Evolutionary conservation across 2,113 vertebrate genomes (phyloP).

Genomic region (Cephalopterus ornatus): DNA sequence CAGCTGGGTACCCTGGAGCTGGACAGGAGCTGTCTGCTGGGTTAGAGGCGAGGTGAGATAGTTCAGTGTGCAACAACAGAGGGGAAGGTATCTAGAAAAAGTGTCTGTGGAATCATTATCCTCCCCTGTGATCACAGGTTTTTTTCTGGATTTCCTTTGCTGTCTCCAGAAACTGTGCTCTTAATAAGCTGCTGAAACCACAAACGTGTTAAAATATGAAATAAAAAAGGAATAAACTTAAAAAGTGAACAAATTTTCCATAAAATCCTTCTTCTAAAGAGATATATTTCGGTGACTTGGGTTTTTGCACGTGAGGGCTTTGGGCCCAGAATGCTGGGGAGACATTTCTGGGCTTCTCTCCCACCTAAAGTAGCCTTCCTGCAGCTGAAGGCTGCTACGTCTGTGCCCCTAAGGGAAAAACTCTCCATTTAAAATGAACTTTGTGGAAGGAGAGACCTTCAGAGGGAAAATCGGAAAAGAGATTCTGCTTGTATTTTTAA

Average conservation of each 20-base stretch:
- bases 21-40: not conserved
- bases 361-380: not conserved
- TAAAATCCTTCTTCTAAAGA: not conserved
- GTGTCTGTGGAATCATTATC: not conserved
- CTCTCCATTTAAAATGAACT: not conserved
- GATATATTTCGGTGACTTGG: not conserved
- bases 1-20: not conserved
- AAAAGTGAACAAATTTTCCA: rapidly evolving
- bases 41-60: not conserved
- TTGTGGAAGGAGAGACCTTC: not conserved
- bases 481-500: not conserved
- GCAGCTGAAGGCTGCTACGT: not conserved
- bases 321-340: not conserved
- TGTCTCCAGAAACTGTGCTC: not conserved
- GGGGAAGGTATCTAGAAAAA: not conserved
- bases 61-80: not conserved
- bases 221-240: not conserved
- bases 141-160: not conserved
- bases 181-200: not conserved
- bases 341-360: not conserved
- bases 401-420: not conserved
- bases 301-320: not conserved
- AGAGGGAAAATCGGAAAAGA: not conserved
- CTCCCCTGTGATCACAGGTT: rapidly evolving
- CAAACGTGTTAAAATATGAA: not conserved